Evolutionary conservation across 2,797 vertebrate genomes (phyloP), one percentile per base, ranked within the genome.

Genomic region (Sebastes nivosus): DNA sequence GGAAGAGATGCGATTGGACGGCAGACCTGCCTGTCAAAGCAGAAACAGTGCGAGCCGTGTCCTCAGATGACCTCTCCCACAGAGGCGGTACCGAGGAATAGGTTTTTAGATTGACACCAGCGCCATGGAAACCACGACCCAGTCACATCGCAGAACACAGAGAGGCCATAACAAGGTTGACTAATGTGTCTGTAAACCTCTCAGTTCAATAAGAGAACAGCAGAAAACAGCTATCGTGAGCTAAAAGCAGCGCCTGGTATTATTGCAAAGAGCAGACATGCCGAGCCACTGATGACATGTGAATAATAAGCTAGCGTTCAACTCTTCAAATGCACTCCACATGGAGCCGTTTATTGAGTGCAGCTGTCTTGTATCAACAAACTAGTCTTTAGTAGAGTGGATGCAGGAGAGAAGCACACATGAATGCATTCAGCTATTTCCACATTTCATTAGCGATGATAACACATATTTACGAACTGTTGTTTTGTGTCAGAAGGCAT

Each of bases 231-330:
- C 63, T 61, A 20, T 50, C 50, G 67, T 20, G 71, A 87, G 79
- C 80, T 89, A 81, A 91, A 89, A 87, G 77, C 75, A 34, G 87
- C 24, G 54, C 27, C 30, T 80, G 57, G 82, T 82, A 85, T 88
- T 84, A 89, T 87, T 89, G 80, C 60, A 64, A 75, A 70, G 81
- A 68, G 72, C 88, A 79, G 85, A 88, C 83, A 90, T 90, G 90
- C 91, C 92, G 90, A 92, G 87, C 84, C 93, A 88, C 89, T 89
- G 91, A 93, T 94, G 94, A 93, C 91, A 93, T 93, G 86, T 88
- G 88, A 93, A 92, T 92, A 93, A 94, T 89, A 89, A 86, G 86
- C 89, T 86, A 76, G 87, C 79, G 71, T 73, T 77, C 78, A 79
- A 80, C 67, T 80, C 75, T 76, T 90, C 72, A 85, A 89, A 89